phyloP scores from a whole-genome alignment of 2,113 vertebrate genomes.

The Mionectes macconnelli region DNA sequence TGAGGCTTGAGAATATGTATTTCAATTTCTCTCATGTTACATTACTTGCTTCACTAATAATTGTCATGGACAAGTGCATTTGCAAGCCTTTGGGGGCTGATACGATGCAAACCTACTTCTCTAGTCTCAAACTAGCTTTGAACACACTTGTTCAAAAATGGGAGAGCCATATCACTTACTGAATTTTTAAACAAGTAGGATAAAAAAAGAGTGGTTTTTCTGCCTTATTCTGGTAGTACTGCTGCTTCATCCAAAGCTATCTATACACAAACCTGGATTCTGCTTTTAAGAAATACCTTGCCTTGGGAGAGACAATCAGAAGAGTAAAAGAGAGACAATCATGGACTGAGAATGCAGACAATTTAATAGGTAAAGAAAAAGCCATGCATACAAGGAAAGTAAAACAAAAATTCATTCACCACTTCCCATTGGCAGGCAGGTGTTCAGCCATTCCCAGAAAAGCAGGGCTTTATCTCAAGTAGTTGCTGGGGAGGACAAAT shows the following conservation, averaged over 20 bases:
- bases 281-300: not conserved
- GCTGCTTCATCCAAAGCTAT: not conserved
- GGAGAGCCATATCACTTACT: not conserved
- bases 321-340: not conserved
- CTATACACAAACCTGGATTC: not conserved
- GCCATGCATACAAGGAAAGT: not conserved
- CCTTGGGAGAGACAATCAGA: not conserved
- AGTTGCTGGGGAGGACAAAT: not conserved
- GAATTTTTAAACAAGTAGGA: not conserved
- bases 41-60: not conserved
- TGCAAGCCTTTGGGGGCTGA: not conserved
- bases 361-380: not conserved
- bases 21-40: not conserved
- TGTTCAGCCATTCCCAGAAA: not conserved
- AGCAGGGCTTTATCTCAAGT: not conserved
- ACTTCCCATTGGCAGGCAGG: not conserved
- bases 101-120: not conserved
- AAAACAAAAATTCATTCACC: not conserved
- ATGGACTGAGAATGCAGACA: not conserved
- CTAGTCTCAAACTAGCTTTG: not conserved
- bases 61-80: not conserved
- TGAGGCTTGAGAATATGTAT: not conserved
- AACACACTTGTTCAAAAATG: not conserved
- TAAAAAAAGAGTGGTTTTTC: not conserved
- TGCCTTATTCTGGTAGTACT: not conserved